Conservation (phyloP, 2,888 invertebrate species). For the Lasioglossum villosulum region DNA sequence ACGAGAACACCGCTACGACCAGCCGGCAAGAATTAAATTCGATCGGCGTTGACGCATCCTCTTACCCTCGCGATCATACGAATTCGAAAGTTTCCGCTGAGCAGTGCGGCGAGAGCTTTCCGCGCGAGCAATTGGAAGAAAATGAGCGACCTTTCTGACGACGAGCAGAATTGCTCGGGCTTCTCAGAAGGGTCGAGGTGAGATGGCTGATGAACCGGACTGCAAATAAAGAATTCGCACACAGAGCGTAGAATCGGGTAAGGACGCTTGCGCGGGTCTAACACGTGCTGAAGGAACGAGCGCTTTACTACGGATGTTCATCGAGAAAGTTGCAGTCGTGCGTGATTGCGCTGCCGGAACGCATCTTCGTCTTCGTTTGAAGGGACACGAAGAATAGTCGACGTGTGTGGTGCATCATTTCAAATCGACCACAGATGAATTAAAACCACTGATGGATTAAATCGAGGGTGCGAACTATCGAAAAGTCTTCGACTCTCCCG, state of each 20-base stretch:
- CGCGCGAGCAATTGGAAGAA: not conserved
- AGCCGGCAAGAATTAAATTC: not conserved
- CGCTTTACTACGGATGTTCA: slow-evolving; percentile 67
- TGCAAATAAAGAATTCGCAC: not conserved
- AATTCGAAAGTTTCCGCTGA: not conserved
- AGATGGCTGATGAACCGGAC: not conserved
- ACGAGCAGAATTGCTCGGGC: not conserved
- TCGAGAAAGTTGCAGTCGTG: slow-evolving; percentile 74
- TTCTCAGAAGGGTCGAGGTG: not conserved
- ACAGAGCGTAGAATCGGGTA: not conserved
- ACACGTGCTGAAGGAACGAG: slow-evolving; percentile 75
- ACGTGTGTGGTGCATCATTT: not conserved
- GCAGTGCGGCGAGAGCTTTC: not conserved
- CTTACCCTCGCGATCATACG: not conserved
- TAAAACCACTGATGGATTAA: not conserved
- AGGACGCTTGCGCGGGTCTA: slow-evolving; percentile 75
- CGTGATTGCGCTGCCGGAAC: slow-evolving; percentile 64
- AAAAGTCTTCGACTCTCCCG: not conserved
- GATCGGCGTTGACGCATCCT: not conserved
- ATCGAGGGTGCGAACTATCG: not conserved
- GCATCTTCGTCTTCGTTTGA: slow-evolving; percentile 2
- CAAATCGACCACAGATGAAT: not conserved
- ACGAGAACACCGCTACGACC: not conserved
- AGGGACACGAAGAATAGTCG: not conserved
- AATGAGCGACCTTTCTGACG: not conserved